Conservation (phyloP, 1,140 invertebrate genomes). For the Ips nitidus region DNA sequence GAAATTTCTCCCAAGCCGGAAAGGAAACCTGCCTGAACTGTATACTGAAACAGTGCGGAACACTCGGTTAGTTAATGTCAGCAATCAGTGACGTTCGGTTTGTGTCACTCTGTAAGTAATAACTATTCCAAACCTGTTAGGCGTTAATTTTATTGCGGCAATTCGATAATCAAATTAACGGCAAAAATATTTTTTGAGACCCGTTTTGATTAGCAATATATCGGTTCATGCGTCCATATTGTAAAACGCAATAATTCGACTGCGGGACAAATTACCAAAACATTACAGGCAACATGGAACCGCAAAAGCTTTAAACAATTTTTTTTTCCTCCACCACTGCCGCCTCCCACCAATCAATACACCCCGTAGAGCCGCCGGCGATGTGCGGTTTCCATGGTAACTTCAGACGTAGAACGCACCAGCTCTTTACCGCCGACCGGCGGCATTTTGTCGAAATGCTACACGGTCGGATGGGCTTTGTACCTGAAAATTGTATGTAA, state of each 20-base stretch:
- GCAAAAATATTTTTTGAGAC: neutral
- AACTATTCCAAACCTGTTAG: too few species aligned
- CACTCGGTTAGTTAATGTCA: conserved; percentile 18
- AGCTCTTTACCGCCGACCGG: conserved; percentile 21
- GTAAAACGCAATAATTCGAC: too few species aligned
- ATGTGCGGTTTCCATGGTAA: conserved; percentile 37
- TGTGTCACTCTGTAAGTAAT: neutral
- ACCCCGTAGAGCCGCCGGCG: conserved; percentile 30
- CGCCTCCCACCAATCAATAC: conserved; percentile 25
- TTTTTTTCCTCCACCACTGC: conserved; percentile 12
- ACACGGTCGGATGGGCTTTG: conserved; percentile 24
- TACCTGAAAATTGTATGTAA: too few species aligned
- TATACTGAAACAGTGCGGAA: conserved; percentile 33
- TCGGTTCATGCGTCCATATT: too few species aligned
- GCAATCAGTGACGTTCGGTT: conserved; percentile 5
- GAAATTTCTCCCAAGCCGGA: conserved; percentile 27
- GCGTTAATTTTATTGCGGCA: neutral
- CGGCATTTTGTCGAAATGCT: conserved; percentile 34
- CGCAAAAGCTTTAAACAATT: conserved; percentile 12
- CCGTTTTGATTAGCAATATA: too few species aligned
- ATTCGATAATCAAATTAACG: neutral
- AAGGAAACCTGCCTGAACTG: conserved; percentile 24
- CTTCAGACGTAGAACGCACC: conserved; percentile 23
- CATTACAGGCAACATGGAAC: conserved; percentile 1
- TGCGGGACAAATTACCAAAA: conserved; percentile 1